phyloP scores from a whole-genome alignment of 2,797 vertebrate genomes.

The Karalla daura region DNA sequence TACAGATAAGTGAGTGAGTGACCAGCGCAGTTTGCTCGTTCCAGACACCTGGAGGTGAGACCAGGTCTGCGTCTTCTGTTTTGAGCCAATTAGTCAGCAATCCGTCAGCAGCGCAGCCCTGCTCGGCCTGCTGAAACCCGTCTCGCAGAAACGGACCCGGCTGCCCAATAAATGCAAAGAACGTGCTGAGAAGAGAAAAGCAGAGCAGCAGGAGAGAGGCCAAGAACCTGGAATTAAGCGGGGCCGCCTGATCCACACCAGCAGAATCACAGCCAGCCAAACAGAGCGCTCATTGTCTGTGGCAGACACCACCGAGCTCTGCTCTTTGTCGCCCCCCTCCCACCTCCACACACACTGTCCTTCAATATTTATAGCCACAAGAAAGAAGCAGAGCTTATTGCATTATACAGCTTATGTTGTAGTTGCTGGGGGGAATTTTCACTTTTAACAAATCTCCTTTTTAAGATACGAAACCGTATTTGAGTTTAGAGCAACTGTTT shows the following conservation, averaged over 20 bases:
- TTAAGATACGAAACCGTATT: not conserved
- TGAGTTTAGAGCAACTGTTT: not conserved
- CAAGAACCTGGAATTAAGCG: slow-evolving; percentile 87
- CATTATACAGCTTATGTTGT: not conserved
- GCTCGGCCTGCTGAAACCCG: slow-evolving; percentile 45
- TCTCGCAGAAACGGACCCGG: slow-evolving; percentile 43
- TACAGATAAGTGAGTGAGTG: slow-evolving; percentile 5
- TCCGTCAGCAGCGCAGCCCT: slow-evolving; percentile 53
- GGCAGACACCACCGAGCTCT: slow-evolving; percentile 86
- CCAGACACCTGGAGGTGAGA: slow-evolving; percentile 25
- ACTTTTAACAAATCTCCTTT: not conserved
- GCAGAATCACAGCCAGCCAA: slow-evolving; percentile 78
- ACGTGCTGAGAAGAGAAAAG: slow-evolving; percentile 86
- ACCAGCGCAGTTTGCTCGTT: slow-evolving; percentile 3
- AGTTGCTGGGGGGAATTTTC: not conserved
- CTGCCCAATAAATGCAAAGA: slow-evolving; percentile 69
- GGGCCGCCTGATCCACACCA: slow-evolving; percentile 87
- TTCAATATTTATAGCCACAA: slow-evolving; percentile 57
- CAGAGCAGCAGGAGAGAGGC: slow-evolving; percentile 81
- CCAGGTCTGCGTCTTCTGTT: slow-evolving; percentile 40
- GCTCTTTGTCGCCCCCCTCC: slow-evolving; percentile 91
- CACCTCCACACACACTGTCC: slow-evolving; percentile 76
- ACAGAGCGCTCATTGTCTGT: slow-evolving; percentile 95
- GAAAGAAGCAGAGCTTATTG: not conserved
- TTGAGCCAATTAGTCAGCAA: slow-evolving; percentile 65